Percentiles rank a stretch among this genome's conserved stretches.
Evolutionary conservation across 92 coral and sea anemone species (phyloP).

Genomic region (Heteractis magnifica): DNA sequence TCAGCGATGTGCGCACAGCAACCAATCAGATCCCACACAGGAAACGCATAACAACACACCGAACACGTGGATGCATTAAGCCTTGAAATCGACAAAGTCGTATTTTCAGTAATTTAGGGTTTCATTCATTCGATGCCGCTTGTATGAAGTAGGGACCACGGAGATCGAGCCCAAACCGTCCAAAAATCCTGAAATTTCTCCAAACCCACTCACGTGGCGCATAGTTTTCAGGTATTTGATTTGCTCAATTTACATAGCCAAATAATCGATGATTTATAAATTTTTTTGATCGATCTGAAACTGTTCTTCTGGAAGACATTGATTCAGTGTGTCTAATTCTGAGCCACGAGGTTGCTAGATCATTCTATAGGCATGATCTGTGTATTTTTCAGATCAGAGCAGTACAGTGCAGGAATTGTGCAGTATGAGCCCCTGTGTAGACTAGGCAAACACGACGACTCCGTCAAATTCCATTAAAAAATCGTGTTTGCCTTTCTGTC

Average conservation of each 20-base stretch:
- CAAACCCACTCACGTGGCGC: not conserved
- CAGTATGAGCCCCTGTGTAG: constrained; percentile 5
- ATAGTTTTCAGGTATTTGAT: not conserved
- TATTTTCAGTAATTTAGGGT: constrained; percentile 9
- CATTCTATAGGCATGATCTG: not conserved
- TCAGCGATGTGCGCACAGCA: constrained; percentile 67
- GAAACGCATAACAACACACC: constrained; percentile 64
- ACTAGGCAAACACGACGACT: constrained; percentile 33
- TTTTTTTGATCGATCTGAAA: constrained; percentile 7
- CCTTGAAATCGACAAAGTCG: constrained; percentile 35
- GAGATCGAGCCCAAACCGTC: not conserved
- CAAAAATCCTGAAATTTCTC: not conserved
- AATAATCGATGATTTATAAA: not conserved
- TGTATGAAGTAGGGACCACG: not conserved
- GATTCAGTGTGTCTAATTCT: constrained; percentile 8
- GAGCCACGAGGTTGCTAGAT: constrained; percentile 27
- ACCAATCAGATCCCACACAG: constrained; percentile 81
- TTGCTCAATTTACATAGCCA: constrained; percentile 4
- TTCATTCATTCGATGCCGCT: constrained; percentile 39
- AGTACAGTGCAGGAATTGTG: constrained; percentile 5
- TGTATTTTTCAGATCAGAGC: constrained; percentile 3
- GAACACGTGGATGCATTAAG: constrained; percentile 44
- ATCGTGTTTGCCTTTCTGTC: constrained; percentile 36
- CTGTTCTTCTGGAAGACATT: constrained; percentile 21
- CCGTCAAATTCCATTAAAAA: constrained; percentile 27